A percentile compares a stretch with the other conserved stretches of the same genome.
These are phyloP conservation scores for Dimorphilus gyrociliatus DNA, from an alignment of 2,888 invertebrate species.

Conservation along the genomic window DNA sequence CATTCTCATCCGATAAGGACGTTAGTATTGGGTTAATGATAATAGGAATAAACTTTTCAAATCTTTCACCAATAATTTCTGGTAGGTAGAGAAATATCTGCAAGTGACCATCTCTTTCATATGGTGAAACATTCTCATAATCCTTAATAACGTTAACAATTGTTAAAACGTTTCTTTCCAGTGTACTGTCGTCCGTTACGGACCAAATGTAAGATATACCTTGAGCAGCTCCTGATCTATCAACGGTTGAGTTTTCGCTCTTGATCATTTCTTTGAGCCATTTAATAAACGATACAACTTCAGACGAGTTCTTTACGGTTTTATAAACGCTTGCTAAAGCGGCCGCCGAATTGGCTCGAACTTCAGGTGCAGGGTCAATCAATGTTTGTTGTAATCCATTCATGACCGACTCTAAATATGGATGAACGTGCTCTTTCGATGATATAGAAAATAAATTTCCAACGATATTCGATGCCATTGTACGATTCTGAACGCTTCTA, in stretches of 20 bases:
- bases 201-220: too few relatives aligned
- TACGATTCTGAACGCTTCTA: slow-evolving; percentile 87
- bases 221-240: slow-evolving; percentile 35
- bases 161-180: slow-evolving; percentile 1
- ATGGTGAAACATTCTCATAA: slow-evolving; percentile 54
- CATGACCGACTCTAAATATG: slow-evolving; percentile 85
- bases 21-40: slow-evolving; percentile 92
- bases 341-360: slow-evolving; percentile 80
- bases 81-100: slow-evolving; percentile 99
- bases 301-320: too few relatives aligned
- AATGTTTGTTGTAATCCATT: slow-evolving; percentile 88
- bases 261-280: slow-evolving; percentile 97
- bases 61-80: slow-evolving; percentile 81
- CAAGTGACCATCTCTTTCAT: slow-evolving; percentile 97
- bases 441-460: too few relatives aligned
- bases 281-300: too few relatives aligned
- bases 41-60: slow-evolving; percentile 84
- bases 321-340: slow-evolving; percentile 92
- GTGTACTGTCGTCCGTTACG: slow-evolving; percentile 65
- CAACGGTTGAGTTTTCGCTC: slow-evolving; percentile 84
- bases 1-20: slow-evolving; percentile 94
- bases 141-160: not conserved
- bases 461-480: slow-evolving; percentile 98
- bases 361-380: slow-evolving; percentile 94
- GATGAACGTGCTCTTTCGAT: slow-evolving; percentile 78